phyloP scores from a whole-genome alignment of 2,797 vertebrate genomes.

The Natrix natrix region DNA sequence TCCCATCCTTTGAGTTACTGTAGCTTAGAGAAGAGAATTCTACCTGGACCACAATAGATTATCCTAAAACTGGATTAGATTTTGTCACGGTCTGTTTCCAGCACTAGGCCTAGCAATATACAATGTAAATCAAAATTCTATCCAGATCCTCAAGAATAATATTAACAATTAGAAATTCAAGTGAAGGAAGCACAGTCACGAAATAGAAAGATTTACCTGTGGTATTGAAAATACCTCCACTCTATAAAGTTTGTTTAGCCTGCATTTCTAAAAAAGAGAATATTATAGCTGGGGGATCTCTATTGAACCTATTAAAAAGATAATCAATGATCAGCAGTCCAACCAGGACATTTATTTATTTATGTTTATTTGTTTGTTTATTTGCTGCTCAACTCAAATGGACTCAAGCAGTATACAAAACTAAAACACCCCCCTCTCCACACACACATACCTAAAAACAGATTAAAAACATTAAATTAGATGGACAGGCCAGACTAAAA shows the following conservation, averaged over 20 bases:
- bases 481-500: neutral
- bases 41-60: neutral
- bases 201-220: neutral
- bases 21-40: neutral
- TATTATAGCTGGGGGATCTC: neutral
- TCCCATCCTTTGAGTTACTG: neutral
- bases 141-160: neutral
- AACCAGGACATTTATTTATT: neutral
- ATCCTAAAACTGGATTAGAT: neutral
- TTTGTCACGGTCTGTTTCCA: neutral
- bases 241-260: neutral
- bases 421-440: neutral
- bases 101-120: neutral
- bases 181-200: neutral
- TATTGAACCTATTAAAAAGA: neutral
- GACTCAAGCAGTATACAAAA: neutral
- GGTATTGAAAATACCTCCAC: neutral
- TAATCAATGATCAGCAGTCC: neutral
- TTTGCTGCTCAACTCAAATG: neutral
- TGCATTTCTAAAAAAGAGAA: neutral
- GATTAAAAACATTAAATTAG: neutral
- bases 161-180: neutral
- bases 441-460: neutral
- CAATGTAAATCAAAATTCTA: neutral
- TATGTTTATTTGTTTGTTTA: neutral